Evolutionary conservation across 2,888 invertebrate genomes (phyloP).

Genomic region (Microplitis manilae): DNA sequence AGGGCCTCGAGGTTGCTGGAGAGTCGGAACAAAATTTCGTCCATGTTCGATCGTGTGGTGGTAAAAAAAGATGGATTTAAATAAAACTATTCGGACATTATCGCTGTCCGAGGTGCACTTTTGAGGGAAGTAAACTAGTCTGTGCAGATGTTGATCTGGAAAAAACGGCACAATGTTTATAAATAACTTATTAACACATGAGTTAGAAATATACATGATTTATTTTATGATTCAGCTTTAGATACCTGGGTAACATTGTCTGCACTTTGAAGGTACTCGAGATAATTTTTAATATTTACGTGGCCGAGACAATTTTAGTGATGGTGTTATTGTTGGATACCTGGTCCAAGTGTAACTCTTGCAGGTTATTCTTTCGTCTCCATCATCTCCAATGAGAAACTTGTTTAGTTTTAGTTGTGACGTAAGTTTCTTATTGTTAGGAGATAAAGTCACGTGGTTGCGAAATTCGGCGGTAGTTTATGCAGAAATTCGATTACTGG

Average conservation of each 20-base stretch:
- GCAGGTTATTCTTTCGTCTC: background rate
- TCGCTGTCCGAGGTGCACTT: constrained; percentile 35
- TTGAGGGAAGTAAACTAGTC: constrained; percentile 23
- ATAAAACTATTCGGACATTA: constrained; percentile 37
- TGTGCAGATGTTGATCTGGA: constrained; percentile 53
- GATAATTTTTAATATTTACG: background rate
- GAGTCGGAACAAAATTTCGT: constrained; percentile 67
- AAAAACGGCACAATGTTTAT: constrained; percentile 62
- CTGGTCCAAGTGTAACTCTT: background rate
- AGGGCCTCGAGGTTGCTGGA: constrained; percentile 65
- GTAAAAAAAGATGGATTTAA: background rate
- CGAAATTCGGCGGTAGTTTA: no score
- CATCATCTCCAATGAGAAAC: background rate
- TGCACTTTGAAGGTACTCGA: background rate
- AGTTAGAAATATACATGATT: constrained; percentile 64
- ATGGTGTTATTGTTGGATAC: background rate
- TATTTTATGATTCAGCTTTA: background rate
- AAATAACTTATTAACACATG: constrained; percentile 69
- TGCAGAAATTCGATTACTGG: no score
- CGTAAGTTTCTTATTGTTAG: background rate
- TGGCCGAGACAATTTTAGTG: background rate
- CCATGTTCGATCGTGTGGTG: constrained; percentile 56
- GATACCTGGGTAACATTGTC: background rate
- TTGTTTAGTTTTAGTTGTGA: background rate
- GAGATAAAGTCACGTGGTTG: background rate